Percentiles rank a stretch among this genome's conserved stretches.
Evolutionary conservation across 2,888 invertebrate species (phyloP).

Genomic region (Thalpophila matura): DNA sequence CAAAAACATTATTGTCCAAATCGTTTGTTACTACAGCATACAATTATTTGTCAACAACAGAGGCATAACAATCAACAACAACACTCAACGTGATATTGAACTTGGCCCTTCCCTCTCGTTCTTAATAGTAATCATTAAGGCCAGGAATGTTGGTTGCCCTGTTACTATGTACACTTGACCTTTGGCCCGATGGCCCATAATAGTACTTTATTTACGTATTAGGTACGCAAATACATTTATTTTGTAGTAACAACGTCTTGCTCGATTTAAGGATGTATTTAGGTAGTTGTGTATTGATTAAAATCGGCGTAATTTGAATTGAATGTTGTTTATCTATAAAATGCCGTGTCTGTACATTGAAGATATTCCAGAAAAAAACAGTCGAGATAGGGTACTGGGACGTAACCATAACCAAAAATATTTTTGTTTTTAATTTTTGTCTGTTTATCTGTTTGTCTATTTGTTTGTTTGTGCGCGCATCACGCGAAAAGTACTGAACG

Average conservation of each 20-base stretch:
- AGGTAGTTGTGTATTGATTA: conserved; percentile 31
- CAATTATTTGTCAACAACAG: conserved; percentile 56
- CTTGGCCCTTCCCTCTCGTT: conserved; percentile 46
- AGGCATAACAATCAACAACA: conserved; percentile 48
- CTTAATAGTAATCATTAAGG: conserved; percentile 62
- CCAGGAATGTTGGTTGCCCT: conserved; percentile 55
- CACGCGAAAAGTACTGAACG: too few relatives aligned
- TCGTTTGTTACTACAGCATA: conserved; percentile 6
- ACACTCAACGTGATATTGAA: conserved; percentile 56
- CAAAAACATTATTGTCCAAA: conserved; percentile 6
- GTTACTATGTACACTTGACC: conserved; percentile 57
- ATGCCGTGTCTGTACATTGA: too few relatives aligned
- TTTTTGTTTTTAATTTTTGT: too few relatives aligned
- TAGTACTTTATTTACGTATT: conserved; percentile 55
- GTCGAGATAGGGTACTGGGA: too few relatives aligned
- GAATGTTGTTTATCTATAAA: conserved; percentile 40
- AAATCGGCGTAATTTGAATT: conserved; percentile 18
- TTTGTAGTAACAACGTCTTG: conserved; percentile 32
- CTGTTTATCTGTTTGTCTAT: too few relatives aligned
- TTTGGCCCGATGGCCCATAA: conserved; percentile 40
- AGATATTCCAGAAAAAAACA: too few relatives aligned
- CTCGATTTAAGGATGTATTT: conserved; percentile 22
- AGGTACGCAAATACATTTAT: conserved; percentile 47
- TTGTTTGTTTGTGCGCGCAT: too few relatives aligned
- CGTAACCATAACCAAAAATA: too few relatives aligned